These are phyloP conservation scores for Lamproptera curius DNA, from an alignment of 2,888 invertebrate species.

Conservation along the genomic window DNA sequence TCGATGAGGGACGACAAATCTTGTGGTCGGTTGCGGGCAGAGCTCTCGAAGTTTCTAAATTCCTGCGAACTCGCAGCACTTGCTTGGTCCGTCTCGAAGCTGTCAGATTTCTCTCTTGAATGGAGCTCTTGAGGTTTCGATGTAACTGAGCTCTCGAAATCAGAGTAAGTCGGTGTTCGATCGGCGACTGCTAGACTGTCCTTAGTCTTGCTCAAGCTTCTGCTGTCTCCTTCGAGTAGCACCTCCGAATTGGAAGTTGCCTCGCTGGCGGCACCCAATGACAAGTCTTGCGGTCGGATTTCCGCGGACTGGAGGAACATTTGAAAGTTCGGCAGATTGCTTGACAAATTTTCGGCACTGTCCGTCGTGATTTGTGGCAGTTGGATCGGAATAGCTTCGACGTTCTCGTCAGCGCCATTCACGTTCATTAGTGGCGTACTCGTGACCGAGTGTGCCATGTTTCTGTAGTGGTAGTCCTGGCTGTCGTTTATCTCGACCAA, in stretches of 20 bases:
- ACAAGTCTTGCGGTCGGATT: slow-evolving; percentile 52
- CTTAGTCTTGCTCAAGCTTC: slow-evolving; percentile 39
- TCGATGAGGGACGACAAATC: slow-evolving; percentile 55
- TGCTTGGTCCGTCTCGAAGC: slow-evolving; percentile 43
- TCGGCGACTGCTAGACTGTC: slow-evolving; percentile 37
- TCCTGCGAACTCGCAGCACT: slow-evolving; percentile 52
- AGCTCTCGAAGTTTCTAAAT: slow-evolving; percentile 54
- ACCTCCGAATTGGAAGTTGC: slow-evolving; percentile 33
- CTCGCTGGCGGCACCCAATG: slow-evolving; percentile 33
- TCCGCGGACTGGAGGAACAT: slow-evolving; percentile 54
- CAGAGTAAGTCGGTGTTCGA: slow-evolving; percentile 49
- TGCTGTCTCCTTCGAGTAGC: slow-evolving; percentile 43
- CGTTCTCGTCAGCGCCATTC: slow-evolving; percentile 29
- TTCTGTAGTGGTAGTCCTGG: slow-evolving; percentile 44
- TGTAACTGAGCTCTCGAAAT: slow-evolving; percentile 53
- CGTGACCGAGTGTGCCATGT: slow-evolving; percentile 53
- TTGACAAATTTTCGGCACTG: slow-evolving; percentile 30
- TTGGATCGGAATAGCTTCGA: slow-evolving; percentile 40
- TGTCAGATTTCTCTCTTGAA: slow-evolving; percentile 45
- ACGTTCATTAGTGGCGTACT: slow-evolving; percentile 55
- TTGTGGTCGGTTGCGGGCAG: slow-evolving; percentile 50
- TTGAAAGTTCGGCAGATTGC: slow-evolving; percentile 45
- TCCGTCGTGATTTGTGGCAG: slow-evolving; percentile 36
- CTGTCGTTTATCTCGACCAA: slow-evolving; percentile 38
- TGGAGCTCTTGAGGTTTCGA: slow-evolving; percentile 51